These are phyloP conservation scores for Aporophyla nigra DNA, from an alignment of 2,888 invertebrate species.

Conservation along the genomic window DNA sequence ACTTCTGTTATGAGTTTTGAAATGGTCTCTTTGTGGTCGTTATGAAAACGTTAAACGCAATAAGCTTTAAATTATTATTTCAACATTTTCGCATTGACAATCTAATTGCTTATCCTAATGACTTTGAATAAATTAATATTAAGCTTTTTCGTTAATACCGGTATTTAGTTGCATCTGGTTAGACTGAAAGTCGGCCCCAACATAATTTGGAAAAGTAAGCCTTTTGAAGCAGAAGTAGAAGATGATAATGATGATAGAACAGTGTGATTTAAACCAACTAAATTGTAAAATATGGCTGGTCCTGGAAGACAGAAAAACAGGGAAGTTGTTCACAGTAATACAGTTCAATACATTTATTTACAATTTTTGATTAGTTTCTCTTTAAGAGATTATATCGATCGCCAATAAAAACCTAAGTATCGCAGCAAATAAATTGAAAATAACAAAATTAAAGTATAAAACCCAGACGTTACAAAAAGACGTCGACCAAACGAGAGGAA, in stretches of 20 bases:
- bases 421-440: not conserved
- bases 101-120: not conserved
- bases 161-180: not conserved
- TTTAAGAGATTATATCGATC: no score
- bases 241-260: no score
- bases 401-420: not conserved
- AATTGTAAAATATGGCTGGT: not conserved
- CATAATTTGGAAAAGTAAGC: no score
- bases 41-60: conserved; percentile 10
- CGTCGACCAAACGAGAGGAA: conserved; percentile 40
- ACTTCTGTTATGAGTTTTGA: conserved; percentile 25
- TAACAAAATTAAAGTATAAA: not conserved
- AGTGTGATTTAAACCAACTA: not conserved
- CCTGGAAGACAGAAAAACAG: not conserved
- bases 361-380: not conserved
- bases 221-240: no score
- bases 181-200: no score
- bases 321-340: not conserved
- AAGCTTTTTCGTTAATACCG: not conserved
- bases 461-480: conserved; percentile 24
- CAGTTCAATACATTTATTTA: not conserved
- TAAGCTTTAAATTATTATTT: not conserved
- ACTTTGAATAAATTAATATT: not conserved
- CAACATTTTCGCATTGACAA: not conserved
- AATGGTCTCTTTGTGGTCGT: conserved; percentile 1